These are phyloP conservation scores for Crocidura indochinensis DNA, from an alignment of 2,797 vertebrate genomes.

Conservation along the genomic window DNA sequence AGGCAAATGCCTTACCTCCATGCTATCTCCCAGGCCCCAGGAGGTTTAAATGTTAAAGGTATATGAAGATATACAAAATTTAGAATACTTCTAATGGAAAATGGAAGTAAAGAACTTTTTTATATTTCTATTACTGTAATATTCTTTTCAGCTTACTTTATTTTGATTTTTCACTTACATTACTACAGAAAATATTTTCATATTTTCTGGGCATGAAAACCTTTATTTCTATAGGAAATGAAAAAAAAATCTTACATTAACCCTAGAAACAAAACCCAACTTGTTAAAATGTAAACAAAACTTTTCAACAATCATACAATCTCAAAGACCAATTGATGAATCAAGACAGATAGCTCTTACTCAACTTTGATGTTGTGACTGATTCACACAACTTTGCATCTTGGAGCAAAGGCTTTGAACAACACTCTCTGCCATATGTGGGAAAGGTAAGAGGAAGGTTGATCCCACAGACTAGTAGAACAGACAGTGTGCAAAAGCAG, in stretches of 20 bases:
- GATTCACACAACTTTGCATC: too few species aligned
- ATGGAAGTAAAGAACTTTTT: conserved; percentile 2
- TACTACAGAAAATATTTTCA: not conserved
- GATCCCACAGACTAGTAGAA: not conserved
- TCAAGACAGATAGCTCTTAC: too few species aligned
- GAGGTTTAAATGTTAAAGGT: conserved; percentile 4
- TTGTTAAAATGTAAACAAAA: conserved; percentile 5
- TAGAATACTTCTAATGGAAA: conserved; percentile 49
- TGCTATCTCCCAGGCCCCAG: too few species aligned
- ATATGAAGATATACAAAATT: conserved; percentile 54
- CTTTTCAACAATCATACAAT: not conserved
- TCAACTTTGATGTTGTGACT: too few species aligned
- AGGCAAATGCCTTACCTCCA: too few species aligned
- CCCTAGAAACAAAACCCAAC: conserved; percentile 10
- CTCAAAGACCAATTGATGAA: not conserved
- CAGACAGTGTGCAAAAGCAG: too few species aligned
- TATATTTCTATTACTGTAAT: not conserved
- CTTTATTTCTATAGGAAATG: not conserved
- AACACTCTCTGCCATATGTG: not conserved
- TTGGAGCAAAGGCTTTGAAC: too few species aligned
- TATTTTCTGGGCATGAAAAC: conserved; percentile 31
- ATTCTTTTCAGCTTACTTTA: not conserved
- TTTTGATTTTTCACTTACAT: not conserved
- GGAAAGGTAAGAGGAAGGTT: not conserved
- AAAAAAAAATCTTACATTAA: not conserved